A percentile compares a stretch with the other conserved stretches of the same genome.
Conservation (phyloP, 2,888 invertebrate genomes). For the Sarcophaga caerulescens region DNA sequence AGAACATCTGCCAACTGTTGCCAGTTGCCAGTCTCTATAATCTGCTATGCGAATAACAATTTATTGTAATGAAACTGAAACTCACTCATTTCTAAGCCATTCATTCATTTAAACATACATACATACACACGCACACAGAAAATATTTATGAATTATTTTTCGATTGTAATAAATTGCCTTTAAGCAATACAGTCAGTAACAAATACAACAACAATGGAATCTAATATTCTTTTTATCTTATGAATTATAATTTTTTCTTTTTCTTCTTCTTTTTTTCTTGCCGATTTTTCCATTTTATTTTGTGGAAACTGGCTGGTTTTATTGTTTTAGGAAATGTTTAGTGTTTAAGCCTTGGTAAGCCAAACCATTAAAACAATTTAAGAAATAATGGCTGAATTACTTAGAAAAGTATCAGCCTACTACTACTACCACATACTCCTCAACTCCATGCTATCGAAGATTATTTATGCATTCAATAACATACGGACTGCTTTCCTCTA, state of each 20-base stretch:
- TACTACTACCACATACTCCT: neutral
- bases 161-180: constrained; percentile 46
- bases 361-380: constrained; percentile 36
- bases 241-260: neutral
- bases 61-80: constrained; percentile 23
- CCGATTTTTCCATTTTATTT: no score
- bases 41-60: no score
- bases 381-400: constrained; percentile 17
- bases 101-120: neutral
- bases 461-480: constrained; percentile 30
- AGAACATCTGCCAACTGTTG: constrained; percentile 36
- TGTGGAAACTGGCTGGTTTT: no score
- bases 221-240: no score
- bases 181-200: neutral
- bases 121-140: no score
- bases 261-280: constrained; percentile 6
- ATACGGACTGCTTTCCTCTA: neutral
- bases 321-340: neutral
- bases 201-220: no score
- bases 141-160: constrained; percentile 30
- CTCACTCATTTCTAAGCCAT: constrained; percentile 26
- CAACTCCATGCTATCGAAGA: neutral
- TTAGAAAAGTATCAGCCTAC: neutral
- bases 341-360: constrained; percentile 27
- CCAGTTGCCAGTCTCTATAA: constrained; percentile 3